Base-by-base conservation (phyloP, 1,140 invertebrate genomes). In the Hylyphantes graminicola region DNA sequence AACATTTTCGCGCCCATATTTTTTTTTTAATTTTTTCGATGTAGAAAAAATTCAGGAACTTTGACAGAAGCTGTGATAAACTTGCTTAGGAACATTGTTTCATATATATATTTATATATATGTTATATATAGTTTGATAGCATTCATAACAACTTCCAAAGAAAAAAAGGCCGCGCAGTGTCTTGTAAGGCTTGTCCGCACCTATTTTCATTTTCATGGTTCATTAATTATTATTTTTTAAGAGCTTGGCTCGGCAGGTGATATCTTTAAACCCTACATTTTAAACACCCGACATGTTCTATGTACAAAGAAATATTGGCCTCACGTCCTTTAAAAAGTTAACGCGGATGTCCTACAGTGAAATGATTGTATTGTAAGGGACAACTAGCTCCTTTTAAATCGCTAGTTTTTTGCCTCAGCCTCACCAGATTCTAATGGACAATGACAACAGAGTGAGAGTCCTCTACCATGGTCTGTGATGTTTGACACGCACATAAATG, bases 1-100 rank as follows among this genome's bases (percentile, higher is more conserved):
- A 83, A 83, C 80, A 83, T 74, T 81, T 83, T 68, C 65, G 70
- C 51, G 48, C 63, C 53, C 67, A 67, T 80, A 55, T 70, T 76
- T 84, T 83, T 83, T 81, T 85, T 85, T 77, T 59, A 77, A 76
- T 70, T 85, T 76, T 85, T 85, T 85, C 82, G 82, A 85, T 85
- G 82, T 85, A 77, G 73, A 85, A 85, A 85, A 85, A 85, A 77
- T 85, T 85, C 82, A 85, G 82, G 82, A 85, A 85, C 82, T 85
- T 85, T 76, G 70, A 83, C 80, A 83, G 80, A 70, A 85, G 82
- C 73, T 77, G 63, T 85, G 74, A 63, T 85, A 76, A 76, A 85
- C 68, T 17, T 77, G 73, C 67, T 68, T 85, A 85, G 82, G 82
- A 85, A 85, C 82, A 85, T 85, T 64, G 54, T 48, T 74, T 82